Evolutionary conservation across 2,113 vertebrate genomes (phyloP).

Genomic region (Dicentrarchus labrax): DNA sequence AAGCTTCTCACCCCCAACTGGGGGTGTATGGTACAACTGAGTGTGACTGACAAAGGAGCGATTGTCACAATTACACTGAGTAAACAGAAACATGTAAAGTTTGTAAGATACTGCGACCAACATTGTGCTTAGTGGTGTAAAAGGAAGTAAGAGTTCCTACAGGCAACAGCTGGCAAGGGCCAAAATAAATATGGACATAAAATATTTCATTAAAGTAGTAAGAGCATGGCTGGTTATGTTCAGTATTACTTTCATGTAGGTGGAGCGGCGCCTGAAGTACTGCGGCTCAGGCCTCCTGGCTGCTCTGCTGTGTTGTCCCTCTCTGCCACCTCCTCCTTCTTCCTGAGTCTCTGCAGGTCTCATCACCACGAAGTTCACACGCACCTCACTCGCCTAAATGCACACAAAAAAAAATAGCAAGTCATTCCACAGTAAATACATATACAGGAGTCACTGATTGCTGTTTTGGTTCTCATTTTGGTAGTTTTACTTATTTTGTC

Average conservation of each 20-base stretch:
- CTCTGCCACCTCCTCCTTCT: constrained; percentile 83
- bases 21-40: constrained; percentile 48
- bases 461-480: not conserved
- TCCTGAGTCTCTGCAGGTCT: constrained; percentile 84
- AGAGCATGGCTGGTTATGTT: not conserved
- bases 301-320: constrained; percentile 80
- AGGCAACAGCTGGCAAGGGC: constrained; percentile 13
- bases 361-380: constrained; percentile 93
- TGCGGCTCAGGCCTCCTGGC: constrained; percentile 82
- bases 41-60: constrained; percentile 40
- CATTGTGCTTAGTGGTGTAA: not conserved
- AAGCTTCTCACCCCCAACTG: constrained; percentile 71
- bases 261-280: constrained; percentile 87
- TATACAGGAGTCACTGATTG: not conserved
- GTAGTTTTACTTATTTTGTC: not conserved
- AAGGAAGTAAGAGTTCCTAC: constrained; percentile 12
- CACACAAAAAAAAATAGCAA: not conserved
- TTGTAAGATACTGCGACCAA: constrained; percentile 1
- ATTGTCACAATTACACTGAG: constrained; percentile 36
- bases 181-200: not conserved
- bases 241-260: constrained; percentile 86
- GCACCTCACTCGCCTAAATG: constrained; percentile 88
- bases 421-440: not conserved
- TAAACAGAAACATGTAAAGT: constrained; percentile 41
- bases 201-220: not conserved